phyloP scores from a whole-genome alignment of 2,797 vertebrate species.

The Phalloptychus januarius region DNA sequence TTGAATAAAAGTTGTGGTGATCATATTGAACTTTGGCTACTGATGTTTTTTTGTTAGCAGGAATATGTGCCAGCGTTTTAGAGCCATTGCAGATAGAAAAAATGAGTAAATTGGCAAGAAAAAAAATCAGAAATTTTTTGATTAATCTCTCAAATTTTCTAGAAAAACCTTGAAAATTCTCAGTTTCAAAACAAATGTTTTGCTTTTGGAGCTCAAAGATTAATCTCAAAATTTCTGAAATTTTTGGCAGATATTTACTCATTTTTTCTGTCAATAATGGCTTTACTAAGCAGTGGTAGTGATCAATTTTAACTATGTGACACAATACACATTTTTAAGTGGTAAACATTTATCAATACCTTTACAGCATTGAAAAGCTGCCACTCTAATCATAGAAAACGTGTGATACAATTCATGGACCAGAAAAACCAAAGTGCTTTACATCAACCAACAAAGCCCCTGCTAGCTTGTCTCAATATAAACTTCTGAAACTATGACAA shows the following conservation, averaged over 20 bases:
- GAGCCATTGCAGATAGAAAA: background rate
- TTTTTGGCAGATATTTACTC: too few relatives aligned
- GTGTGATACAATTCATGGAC: background rate
- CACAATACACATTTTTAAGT: background rate
- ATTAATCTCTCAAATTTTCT: too few relatives aligned
- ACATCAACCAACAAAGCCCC: background rate
- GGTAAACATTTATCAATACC: background rate
- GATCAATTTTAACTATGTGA: background rate
- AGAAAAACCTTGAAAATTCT: background rate
- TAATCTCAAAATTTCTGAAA: too few relatives aligned
- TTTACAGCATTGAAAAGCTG: background rate
- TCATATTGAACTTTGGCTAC: constrained; percentile 35
- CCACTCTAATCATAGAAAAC: background rate
- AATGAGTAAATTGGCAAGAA: background rate
- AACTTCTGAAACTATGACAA: too few relatives aligned
- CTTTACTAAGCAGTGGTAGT: background rate
- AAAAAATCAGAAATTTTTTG: too few relatives aligned
- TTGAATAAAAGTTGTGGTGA: constrained; percentile 49
- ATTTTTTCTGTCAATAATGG: background rate
- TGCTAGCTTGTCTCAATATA: too few relatives aligned
- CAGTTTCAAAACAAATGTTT: background rate
- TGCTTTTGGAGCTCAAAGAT: too few relatives aligned
- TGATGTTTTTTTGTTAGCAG: constrained; percentile 13
- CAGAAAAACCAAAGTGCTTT: background rate
- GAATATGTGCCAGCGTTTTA: too few relatives aligned